Evolutionary conservation across 2,113 vertebrate genomes (phyloP).

Genomic region (Xyliphius kryptos): DNA sequence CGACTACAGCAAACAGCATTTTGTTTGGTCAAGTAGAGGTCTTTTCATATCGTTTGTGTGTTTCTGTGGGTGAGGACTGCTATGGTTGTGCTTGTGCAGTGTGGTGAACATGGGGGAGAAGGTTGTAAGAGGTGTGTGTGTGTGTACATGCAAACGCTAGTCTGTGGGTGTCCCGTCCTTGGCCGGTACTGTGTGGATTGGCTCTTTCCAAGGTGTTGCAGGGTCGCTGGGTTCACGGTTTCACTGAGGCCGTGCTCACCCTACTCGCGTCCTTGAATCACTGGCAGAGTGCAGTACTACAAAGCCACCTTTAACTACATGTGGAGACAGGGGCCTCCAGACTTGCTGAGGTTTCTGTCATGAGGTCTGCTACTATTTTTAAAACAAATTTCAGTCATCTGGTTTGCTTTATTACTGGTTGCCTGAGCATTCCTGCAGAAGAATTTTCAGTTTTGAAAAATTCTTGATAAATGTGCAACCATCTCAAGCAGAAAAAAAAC

Average conservation of each 20-base stretch:
- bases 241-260: conserved; percentile 51
- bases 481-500: too few relatives aligned
- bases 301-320: conserved; percentile 30
- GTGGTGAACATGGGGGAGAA: conserved; percentile 17
- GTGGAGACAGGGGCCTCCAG: conserved; percentile 24
- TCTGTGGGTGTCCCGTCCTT: conserved; percentile 33
- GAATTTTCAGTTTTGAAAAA: too few relatives aligned
- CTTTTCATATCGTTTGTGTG: conserved; percentile 14
- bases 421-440: too few relatives aligned
- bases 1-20: too few relatives aligned
- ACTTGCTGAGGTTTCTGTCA: conserved; percentile 29
- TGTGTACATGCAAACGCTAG: conserved; percentile 19
- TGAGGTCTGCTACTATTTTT: conserved; percentile 11
- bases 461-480: too few relatives aligned
- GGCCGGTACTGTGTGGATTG: conserved; percentile 37
- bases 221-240: conserved; percentile 60
- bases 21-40: too few relatives aligned
- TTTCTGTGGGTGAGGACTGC: conserved; percentile 21
- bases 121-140: conserved; percentile 23
- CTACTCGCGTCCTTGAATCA: conserved; percentile 64
- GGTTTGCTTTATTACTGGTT: not conserved
- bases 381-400: conserved; percentile 3
- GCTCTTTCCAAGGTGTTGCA: conserved; percentile 54
- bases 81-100: conserved; percentile 21
- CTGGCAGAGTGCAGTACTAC: conserved; percentile 47